Conservation (phyloP, 2,888 invertebrate genomes). For the Dorcus parallelipipedus region DNA sequence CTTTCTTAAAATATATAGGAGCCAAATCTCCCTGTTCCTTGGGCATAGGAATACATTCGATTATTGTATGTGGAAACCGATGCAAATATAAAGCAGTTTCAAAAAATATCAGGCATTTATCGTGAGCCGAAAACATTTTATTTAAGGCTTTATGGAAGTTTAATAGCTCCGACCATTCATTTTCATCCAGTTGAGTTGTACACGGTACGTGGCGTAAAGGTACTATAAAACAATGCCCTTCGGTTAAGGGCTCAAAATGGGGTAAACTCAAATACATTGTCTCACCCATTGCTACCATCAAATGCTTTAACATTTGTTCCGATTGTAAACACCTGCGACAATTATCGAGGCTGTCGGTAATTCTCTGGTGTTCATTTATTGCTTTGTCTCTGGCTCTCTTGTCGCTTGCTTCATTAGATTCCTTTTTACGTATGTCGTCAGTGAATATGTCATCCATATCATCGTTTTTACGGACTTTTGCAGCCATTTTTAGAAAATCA, state of each 20-base stretch:
- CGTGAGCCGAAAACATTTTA: conserved; percentile 68
- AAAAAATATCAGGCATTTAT: conserved; percentile 84
- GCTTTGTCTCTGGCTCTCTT: conserved; percentile 63
- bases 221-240: conserved; percentile 82
- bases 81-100: conserved; percentile 68
- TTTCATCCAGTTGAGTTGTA: conserved; percentile 85
- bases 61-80: conserved; percentile 75
- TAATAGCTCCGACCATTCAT: conserved; percentile 88
- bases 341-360: conserved; percentile 69
- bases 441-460: conserved; percentile 85
- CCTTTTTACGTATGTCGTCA: conserved; percentile 68
- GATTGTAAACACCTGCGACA: conserved; percentile 85
- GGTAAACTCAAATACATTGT: conserved; percentile 86
- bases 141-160: conserved; percentile 72
- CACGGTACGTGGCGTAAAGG: conserved; percentile 79
- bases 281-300: conserved; percentile 76
- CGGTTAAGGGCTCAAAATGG: conserved; percentile 71
- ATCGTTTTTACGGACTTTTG: conserved; percentile 63
- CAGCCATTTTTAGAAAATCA: conserved; percentile 72
- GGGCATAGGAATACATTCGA: conserved; percentile 87
- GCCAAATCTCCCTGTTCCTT: conserved; percentile 82
- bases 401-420: conserved; percentile 59
- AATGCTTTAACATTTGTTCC: conserved; percentile 74
- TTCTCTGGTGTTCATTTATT: conserved; percentile 68
- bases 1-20: conserved; percentile 98